These are phyloP conservation scores for Onychorhynchus coronatus DNA, from an alignment of 2,113 vertebrate genomes.

Conservation along the genomic window DNA sequence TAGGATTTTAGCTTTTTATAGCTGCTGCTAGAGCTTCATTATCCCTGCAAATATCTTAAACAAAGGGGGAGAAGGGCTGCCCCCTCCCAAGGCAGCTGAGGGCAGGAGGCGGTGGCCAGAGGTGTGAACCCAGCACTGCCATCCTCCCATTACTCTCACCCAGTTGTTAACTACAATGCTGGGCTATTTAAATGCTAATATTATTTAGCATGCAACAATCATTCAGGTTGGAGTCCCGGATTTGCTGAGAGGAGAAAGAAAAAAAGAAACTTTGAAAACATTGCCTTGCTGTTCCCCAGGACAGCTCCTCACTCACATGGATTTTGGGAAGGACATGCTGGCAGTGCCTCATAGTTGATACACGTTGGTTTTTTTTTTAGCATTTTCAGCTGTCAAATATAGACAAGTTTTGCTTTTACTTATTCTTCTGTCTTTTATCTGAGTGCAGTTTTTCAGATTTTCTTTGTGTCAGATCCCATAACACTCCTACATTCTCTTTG, in stretches of 20 bases:
- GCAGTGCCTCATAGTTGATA: not conserved
- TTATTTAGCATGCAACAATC: constrained; percentile 55
- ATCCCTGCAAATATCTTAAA: not conserved
- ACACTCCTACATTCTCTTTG: not conserved
- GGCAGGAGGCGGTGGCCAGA: not conserved
- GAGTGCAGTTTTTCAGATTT: not conserved
- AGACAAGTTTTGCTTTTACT: not conserved
- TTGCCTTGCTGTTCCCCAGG: not conserved
- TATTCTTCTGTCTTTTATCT: not conserved
- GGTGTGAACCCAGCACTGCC: constrained; percentile 39
- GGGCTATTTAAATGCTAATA: constrained; percentile 65
- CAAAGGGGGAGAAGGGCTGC: not conserved
- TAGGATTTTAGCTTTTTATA: not conserved
- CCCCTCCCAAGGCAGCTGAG: not conserved
- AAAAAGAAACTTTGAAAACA: constrained; percentile 28
- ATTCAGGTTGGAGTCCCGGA: constrained; percentile 44
- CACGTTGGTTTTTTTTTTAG: accelerated
- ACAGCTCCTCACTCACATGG: not conserved
- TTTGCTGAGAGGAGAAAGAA: not conserved
- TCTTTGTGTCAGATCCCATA: not conserved
- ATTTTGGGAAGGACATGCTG: not conserved
- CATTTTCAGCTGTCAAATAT: not conserved
- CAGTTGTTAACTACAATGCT: constrained; percentile 52
- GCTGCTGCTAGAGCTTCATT: not conserved
- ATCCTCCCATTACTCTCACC: constrained; percentile 58